Evolutionary conservation across 2,113 vertebrate species (phyloP).

Genomic region (Hyla sarda): DNA sequence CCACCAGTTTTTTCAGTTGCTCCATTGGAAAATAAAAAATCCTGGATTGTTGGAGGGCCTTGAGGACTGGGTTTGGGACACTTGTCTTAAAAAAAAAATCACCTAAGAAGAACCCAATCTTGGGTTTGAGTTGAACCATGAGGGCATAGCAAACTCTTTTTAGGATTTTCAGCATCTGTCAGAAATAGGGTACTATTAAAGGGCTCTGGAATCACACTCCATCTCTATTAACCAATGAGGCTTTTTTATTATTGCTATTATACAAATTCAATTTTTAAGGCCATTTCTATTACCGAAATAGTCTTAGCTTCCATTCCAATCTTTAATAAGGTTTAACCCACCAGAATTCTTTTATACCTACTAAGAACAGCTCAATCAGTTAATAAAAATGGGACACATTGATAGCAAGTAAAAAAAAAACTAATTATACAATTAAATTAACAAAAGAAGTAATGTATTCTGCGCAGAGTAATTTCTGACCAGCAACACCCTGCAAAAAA

Average conservation of each 20-base stretch:
- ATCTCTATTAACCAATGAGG: background rate
- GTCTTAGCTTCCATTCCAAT: background rate
- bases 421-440: conserved; percentile 51
- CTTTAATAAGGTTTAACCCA: conserved; percentile 31
- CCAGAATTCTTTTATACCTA: conserved; percentile 37
- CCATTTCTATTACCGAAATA: background rate
- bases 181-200: too few species aligned
- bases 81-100: too few species aligned
- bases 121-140: too few species aligned
- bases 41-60: too few species aligned
- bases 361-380: conserved; percentile 38
- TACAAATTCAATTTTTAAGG: background rate
- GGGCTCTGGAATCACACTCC: too few species aligned
- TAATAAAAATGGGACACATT: conserved; percentile 51
- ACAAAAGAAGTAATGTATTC: conserved; percentile 50
- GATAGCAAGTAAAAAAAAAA: conserved; percentile 51
- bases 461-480: conserved; percentile 54
- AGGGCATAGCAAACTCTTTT: too few species aligned
- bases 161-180: too few species aligned
- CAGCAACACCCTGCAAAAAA: conserved; percentile 58
- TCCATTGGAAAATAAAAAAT: too few species aligned
- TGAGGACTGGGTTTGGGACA: too few species aligned
- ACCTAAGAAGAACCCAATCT: too few species aligned
- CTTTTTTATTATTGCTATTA: background rate
- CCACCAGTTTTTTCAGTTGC: too few species aligned